Conservation (phyloP, 2,797 vertebrate species). For the Ispidina picta region DNA sequence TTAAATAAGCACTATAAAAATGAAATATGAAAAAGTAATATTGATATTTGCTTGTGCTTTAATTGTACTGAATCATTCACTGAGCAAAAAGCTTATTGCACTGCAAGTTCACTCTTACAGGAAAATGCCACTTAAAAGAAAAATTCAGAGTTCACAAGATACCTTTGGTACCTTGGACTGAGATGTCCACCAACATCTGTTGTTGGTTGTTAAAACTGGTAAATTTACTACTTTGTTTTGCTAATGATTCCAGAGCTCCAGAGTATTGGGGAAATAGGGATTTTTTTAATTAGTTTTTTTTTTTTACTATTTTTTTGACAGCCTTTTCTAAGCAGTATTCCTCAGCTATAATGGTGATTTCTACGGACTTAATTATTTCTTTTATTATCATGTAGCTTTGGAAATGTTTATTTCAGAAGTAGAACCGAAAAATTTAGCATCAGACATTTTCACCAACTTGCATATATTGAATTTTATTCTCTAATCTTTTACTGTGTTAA, state of each 20-base stretch:
- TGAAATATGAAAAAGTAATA: not conserved
- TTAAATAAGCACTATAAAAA: not conserved
- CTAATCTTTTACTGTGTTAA: not conserved
- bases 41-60: not conserved
- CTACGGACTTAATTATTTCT: not conserved
- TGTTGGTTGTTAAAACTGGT: not conserved
- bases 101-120: not conserved
- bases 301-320: not conserved
- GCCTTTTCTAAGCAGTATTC: not conserved
- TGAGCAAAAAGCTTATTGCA: not conserved
- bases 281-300: too few species aligned
- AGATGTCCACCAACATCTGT: not conserved
- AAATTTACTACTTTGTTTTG: not conserved
- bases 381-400: not conserved
- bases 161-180: not conserved
- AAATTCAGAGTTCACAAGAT: not conserved
- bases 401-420: not conserved
- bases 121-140: not conserved
- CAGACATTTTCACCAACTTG: not conserved
- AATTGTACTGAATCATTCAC: not conserved
- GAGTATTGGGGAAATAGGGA: not conserved
- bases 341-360: not conserved
- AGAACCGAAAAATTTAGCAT: not conserved
- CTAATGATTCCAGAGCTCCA: not conserved
- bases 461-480: not conserved